Evolutionary conservation across 2,888 invertebrate genomes (phyloP).

Genomic region (Trichogramma dendrolimi): DNA sequence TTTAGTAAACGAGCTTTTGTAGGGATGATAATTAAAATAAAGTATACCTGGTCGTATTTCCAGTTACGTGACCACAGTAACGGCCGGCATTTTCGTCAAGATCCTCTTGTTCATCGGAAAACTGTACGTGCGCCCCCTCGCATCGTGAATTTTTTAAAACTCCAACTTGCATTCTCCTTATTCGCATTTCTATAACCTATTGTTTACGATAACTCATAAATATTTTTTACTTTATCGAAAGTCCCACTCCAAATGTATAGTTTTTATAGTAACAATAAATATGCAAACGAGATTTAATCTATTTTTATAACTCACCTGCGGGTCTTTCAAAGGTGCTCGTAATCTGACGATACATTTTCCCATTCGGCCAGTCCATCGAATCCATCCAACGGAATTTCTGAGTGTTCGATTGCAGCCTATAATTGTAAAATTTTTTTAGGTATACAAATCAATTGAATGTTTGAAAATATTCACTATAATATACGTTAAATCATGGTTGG

Average conservation of each 20-base stretch:
- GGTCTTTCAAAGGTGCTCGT: conserved; percentile 40
- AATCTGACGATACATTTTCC: conserved; percentile 42
- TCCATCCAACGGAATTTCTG: conserved; percentile 44
- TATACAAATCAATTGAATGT: background rate
- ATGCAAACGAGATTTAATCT: too few species aligned
- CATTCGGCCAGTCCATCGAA: conserved; percentile 46
- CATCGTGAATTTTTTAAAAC: conserved; percentile 40
- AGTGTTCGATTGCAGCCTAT: conserved; percentile 44
- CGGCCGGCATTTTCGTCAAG: conserved; percentile 39
- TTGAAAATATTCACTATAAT: background rate
- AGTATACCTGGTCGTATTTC: conserved; percentile 41
- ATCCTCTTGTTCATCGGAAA: conserved; percentile 38
- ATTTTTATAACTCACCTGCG: conserved; percentile 35
- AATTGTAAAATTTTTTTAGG: conserved; percentile 6
- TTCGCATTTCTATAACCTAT: conserved; percentile 42
- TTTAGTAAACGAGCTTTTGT: too few species aligned
- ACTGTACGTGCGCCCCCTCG: conserved; percentile 42
- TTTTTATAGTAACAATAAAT: too few species aligned
- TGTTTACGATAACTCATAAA: conserved; percentile 3
- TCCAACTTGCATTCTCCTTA: conserved; percentile 42
- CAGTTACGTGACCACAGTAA: conserved; percentile 43
- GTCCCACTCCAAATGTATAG: too few species aligned
- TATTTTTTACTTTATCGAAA: background rate
- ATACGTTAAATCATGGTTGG: background rate
- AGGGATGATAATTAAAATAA: too few species aligned